Evolutionary conservation across 2,888 invertebrate genomes (phyloP).

Genomic region (Tetragonisca angustula): DNA sequence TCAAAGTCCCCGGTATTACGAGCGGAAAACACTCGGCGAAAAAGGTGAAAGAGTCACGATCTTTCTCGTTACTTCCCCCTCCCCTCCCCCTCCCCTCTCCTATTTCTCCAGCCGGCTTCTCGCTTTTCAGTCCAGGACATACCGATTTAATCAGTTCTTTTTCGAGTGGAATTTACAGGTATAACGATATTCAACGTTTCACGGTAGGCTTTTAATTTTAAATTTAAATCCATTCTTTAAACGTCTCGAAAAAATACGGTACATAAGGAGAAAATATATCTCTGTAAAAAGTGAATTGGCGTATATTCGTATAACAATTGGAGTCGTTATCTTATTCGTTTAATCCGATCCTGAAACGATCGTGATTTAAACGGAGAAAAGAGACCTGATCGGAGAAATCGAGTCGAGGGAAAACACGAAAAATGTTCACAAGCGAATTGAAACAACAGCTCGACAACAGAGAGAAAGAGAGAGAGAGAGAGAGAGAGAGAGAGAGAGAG

Average conservation of each 20-base stretch:
- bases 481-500: too few species aligned
- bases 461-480: too few species aligned
- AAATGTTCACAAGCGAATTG: not conserved
- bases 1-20: constrained; percentile 11
- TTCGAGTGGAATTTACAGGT: not conserved
- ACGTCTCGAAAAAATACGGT: not conserved
- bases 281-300: too few species aligned
- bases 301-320: constrained; percentile 16
- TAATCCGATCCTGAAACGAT: too few species aligned
- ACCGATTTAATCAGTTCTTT: not conserved
- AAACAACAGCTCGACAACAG: not conserved
- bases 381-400: not conserved
- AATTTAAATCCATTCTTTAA: not conserved
- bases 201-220: too few species aligned
- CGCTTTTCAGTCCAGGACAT: not conserved
- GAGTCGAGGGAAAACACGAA: not conserved
- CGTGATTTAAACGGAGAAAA: not conserved
- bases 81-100: not conserved
- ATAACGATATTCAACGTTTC: not conserved
- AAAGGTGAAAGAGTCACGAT: constrained; percentile 7
- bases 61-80: not conserved
- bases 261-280: constrained; percentile 22
- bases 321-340: constrained; percentile 12
- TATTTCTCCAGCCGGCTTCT: not conserved
- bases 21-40: constrained; percentile 1